Conservation (phyloP, 2,797 vertebrate genomes). For the Phrynocephalus forsythii region DNA sequence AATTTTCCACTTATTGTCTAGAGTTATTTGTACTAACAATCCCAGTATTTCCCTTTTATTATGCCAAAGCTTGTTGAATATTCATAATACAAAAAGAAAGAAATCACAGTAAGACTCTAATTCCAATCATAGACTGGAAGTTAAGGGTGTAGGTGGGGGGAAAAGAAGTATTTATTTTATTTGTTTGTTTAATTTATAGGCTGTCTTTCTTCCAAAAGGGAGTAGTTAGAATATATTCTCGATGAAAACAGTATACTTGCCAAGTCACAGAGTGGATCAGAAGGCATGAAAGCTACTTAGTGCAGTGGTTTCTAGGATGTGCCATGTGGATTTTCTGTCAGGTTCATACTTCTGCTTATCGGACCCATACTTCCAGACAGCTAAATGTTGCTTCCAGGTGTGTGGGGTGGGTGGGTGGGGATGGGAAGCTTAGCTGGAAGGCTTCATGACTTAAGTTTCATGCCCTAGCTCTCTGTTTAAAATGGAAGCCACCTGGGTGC, state of each 20-base stretch:
- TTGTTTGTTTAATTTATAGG: too few relatives aligned
- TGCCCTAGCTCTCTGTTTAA: too few relatives aligned
- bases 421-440: too few relatives aligned
- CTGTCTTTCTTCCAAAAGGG: too few relatives aligned
- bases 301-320: neutral
- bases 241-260: neutral
- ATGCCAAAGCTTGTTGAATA: neutral
- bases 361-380: too few relatives aligned
- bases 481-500: too few relatives aligned
- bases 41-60: neutral
- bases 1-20: neutral
- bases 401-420: too few relatives aligned
- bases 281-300: neutral
- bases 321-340: too few relatives aligned
- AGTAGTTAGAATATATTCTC: neutral
- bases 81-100: slow-evolving; percentile 19
- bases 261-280: neutral
- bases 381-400: too few relatives aligned
- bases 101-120: slow-evolving; percentile 31
- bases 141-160: slow-evolving; percentile 27
- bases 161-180: too few relatives aligned
- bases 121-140: slow-evolving; percentile 53
- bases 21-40: slow-evolving; percentile 18
- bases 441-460: too few relatives aligned
- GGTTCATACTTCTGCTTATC: too few relatives aligned